These are phyloP conservation scores for Cataglyphis albicans DNA, from an alignment of 2,888 invertebrate species.

Conservation along the genomic window DNA sequence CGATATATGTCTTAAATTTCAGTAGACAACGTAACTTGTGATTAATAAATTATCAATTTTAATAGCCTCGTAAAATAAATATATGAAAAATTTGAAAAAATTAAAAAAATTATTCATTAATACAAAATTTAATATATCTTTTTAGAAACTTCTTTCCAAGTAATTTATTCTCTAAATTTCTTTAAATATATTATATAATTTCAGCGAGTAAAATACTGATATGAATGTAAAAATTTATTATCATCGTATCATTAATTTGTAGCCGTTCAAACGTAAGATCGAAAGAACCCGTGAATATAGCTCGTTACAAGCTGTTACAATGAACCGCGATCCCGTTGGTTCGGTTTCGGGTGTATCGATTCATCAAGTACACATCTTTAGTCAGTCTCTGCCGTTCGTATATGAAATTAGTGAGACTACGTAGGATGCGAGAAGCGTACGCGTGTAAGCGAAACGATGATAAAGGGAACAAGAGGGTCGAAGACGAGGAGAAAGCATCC, in stretches of 20 bases:
- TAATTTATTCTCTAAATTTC: not conserved
- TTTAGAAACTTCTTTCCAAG: not conserved
- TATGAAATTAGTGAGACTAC: constrained; percentile 75
- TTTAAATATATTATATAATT: not conserved
- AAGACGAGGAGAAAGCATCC: constrained; percentile 60
- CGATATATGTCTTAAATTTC: not conserved
- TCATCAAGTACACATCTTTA: constrained; percentile 60
- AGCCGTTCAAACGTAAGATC: constrained; percentile 15
- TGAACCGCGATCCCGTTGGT: constrained; percentile 13
- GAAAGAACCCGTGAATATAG: constrained; percentile 31
- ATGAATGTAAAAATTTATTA: constrained; percentile 21
- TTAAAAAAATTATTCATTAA: not conserved
- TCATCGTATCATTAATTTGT: constrained; percentile 27
- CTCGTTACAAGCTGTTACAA: constrained; percentile 47
- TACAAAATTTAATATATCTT: not conserved
- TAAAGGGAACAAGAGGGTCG: constrained; percentile 63
- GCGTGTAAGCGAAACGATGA: constrained; percentile 72
- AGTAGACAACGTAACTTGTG: too few relatives aligned
- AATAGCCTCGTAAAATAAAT: not conserved
- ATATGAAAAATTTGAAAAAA: not conserved
- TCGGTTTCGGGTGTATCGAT: constrained; percentile 46
- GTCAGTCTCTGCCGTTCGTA: constrained; percentile 65
- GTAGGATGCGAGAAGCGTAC: constrained; percentile 55
- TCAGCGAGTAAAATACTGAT: not conserved
- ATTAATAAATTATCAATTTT: not conserved